Base-by-base conservation (phyloP, 1,140 invertebrate species). In the Platorchestia sp. region DNA sequence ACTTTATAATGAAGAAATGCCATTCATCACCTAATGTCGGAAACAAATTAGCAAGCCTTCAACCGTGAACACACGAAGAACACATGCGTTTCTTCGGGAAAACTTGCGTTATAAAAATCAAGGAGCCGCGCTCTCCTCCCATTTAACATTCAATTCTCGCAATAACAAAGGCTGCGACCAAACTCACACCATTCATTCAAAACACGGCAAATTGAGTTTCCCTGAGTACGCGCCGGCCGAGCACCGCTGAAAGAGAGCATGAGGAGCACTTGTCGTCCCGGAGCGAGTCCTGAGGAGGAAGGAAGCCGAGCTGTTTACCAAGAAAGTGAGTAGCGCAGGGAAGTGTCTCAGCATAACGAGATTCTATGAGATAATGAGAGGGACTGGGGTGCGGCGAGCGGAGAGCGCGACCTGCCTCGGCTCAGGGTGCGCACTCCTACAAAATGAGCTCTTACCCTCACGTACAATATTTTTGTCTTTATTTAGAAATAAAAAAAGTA, bases 281-380 rank as follows among this genome's bases (percentile, higher is more conserved):
- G 45, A 45, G 45, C 40, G 91, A 93, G 91, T 45, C 43, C 43
- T 44, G 43, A 40, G 91, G 43, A 93, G 91, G 91, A 93, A 93
- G 91, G 91, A 93, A 93, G 91, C 40, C 43, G 91, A 47, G 91
- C 45, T 93, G 91, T 93, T 93, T 93, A 93, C 91, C 91, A 44
- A 93, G 91, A 45, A 45, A 93, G 6, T 93, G 91, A 93, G 91
- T 44, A 93, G 45, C 45, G 91, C 45, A 45, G 45, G 91, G 43
- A 93, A 93, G 91, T 90, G 87, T 90, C 87, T 93, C 91, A 44
- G 43, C 91, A 93, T 93, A 93, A 93, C 91, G 91, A 93, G 91
- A 93, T 93, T 93, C 91, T 93, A 93, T 93, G 91, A 93, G 91
- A 93, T 93, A 93, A 93, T 93, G 91, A 93, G 91, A 93, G 91